Conservation (phyloP, 2,888 invertebrate genomes). For the Orchesellides sinensis region DNA sequence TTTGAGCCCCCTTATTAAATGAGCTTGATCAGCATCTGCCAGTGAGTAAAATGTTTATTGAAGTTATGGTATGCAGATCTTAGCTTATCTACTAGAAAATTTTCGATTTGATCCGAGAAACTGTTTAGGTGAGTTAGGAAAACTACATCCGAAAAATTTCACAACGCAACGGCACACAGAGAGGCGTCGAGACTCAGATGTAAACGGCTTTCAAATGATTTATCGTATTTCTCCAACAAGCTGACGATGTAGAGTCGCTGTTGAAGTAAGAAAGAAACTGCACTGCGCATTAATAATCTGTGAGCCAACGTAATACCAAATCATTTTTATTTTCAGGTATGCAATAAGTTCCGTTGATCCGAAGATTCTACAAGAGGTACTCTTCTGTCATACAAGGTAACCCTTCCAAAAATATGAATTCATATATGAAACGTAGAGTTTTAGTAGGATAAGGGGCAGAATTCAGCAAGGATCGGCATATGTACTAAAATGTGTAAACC, state of each 20-base stretch:
- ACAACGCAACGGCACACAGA: background rate
- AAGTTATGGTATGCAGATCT: no score
- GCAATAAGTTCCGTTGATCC: background rate
- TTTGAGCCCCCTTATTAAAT: no score
- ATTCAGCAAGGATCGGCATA: background rate
- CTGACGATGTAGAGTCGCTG: constrained; percentile 40
- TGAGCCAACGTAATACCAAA: background rate
- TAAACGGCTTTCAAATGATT: constrained; percentile 60
- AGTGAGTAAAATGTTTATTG: no score
- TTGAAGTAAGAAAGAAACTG: no score
- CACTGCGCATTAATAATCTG: background rate
- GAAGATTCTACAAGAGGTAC: background rate
- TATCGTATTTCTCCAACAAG: constrained; percentile 50
- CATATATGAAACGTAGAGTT: background rate
- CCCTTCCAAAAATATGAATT: background rate
- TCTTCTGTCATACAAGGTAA: background rate
- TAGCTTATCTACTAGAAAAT: no score
- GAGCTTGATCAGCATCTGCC: no score
- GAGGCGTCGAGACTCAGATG: constrained; percentile 30
- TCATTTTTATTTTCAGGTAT: background rate
- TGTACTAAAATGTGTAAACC: no score
- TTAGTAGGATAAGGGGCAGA: background rate
- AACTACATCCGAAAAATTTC: no score
- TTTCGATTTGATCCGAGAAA: no score
- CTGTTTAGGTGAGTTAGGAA: no score